These are phyloP conservation scores for Thalassaphorura encarpata DNA, from an alignment of 1,140 invertebrate genomes.

Conservation along the genomic window DNA sequence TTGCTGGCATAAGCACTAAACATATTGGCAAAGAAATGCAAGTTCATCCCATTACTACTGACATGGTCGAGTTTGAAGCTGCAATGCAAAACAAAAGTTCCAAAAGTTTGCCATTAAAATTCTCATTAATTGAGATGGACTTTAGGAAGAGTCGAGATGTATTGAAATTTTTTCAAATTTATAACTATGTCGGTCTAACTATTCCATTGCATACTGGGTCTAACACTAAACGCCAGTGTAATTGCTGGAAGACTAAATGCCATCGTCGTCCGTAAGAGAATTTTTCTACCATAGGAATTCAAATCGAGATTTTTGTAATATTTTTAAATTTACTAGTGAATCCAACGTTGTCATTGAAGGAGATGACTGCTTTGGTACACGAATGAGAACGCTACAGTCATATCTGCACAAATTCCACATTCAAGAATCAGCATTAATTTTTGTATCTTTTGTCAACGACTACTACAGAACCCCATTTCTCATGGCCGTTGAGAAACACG, in stretches of 20 bases:
- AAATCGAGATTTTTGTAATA: conserved; percentile 6
- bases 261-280: too few relatives aligned
- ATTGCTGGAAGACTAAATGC: too few relatives aligned
- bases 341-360: conserved; percentile 53
- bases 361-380: conserved; percentile 82
- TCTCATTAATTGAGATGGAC: too few relatives aligned
- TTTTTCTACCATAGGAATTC: too few relatives aligned
- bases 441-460: conserved; percentile 75
- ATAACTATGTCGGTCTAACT: too few relatives aligned
- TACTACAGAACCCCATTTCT: conserved; percentile 67
- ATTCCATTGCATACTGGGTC: too few relatives aligned
- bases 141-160: too few relatives aligned
- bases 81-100: background rate
- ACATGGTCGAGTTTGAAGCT: background rate
- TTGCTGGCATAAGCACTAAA: conserved; percentile 41
- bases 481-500: conserved; percentile 73
- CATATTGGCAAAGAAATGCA: conserved; percentile 7
- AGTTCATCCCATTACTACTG: background rate
- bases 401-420: too few relatives aligned
- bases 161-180: too few relatives aligned
- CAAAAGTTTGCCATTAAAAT: too few relatives aligned
- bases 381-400: conserved; percentile 70
- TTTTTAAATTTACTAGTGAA: conserved; percentile 32
- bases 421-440: conserved; percentile 69
- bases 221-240: too few relatives aligned